Conservation (phyloP, 2,113 vertebrate genomes). For the Salvator merianae region DNA sequence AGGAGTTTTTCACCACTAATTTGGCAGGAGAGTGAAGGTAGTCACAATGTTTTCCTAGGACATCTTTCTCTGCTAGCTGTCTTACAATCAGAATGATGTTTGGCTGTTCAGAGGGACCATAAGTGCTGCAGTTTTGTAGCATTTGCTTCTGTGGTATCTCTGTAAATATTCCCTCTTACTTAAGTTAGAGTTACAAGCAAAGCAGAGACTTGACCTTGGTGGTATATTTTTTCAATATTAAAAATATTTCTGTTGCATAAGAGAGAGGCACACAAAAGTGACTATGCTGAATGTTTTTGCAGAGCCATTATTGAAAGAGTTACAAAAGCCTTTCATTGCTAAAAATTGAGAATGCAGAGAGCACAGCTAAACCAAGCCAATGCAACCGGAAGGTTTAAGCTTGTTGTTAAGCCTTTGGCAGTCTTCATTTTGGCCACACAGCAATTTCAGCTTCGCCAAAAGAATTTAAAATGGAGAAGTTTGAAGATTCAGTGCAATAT, state of each 20-base stretch:
- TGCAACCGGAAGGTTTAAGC: constrained; percentile 45
- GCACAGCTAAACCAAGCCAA: constrained; percentile 4
- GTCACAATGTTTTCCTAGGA: too few relatives aligned
- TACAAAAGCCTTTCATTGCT: constrained; percentile 68
- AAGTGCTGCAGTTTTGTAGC: too few relatives aligned
- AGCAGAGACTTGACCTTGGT: not conserved
- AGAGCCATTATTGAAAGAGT: constrained; percentile 28
- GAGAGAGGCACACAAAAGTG: constrained; percentile 36
- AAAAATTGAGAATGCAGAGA: constrained; percentile 61
- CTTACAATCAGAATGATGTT: too few relatives aligned
- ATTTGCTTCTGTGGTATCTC: too few relatives aligned
- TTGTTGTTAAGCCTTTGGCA: constrained; percentile 50
- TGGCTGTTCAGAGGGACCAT: too few relatives aligned
- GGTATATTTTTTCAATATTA: not conserved
- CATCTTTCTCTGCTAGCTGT: too few relatives aligned
- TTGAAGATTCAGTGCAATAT: constrained; percentile 1
- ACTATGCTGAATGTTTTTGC: constrained; percentile 53
- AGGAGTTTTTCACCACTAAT: too few relatives aligned
- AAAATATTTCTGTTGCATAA: constrained; percentile 11
- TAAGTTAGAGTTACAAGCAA: not conserved
- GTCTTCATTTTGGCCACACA: constrained; percentile 24
- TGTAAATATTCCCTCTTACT: not conserved
- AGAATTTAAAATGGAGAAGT: constrained; percentile 54
- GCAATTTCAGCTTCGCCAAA: constrained; percentile 1
- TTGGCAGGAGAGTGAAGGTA: too few relatives aligned